Conservation (phyloP, 1,140 invertebrate genomes). For the Radopholus similis region DNA sequence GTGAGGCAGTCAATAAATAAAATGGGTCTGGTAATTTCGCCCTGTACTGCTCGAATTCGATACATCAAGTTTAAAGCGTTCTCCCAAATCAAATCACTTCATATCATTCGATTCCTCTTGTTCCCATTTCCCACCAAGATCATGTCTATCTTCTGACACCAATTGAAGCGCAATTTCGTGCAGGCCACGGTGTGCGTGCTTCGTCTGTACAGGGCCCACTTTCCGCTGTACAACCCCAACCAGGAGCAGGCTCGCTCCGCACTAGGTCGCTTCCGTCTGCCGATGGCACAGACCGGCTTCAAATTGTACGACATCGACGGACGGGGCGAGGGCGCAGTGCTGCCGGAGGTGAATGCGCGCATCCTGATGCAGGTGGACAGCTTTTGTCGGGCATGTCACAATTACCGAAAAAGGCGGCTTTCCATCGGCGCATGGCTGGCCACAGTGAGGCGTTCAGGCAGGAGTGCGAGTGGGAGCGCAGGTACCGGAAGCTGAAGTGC, state of each 20-base stretch:
- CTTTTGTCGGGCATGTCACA: background rate
- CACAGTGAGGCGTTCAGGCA: slow-evolving; percentile 40
- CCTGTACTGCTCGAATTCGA: too few species aligned
- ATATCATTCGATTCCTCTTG: background rate
- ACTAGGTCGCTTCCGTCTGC: slow-evolving; percentile 7
- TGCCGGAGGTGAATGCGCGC: slow-evolving; percentile 25
- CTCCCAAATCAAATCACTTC: too few species aligned
- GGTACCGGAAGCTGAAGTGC: slow-evolving; percentile 36
- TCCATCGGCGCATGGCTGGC: slow-evolving; percentile 24
- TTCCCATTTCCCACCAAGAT: background rate
- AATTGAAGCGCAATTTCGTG: too few species aligned
- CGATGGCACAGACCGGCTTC: slow-evolving; percentile 20
- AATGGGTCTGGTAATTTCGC: too few species aligned
- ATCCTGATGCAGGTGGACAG: slow-evolving; percentile 20
- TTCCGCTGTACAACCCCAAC: slow-evolving; percentile 36
- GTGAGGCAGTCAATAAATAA: too few species aligned
- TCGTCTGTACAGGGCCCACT: slow-evolving; percentile 30
- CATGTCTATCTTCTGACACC: background rate
- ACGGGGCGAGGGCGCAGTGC: slow-evolving; percentile 12
- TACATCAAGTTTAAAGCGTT: too few species aligned
- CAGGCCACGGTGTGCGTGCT: slow-evolving; percentile 32
- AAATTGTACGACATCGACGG: slow-evolving; percentile 44
- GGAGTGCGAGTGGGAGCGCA: slow-evolving; percentile 36
- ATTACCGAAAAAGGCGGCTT: too few species aligned
- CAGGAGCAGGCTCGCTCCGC: slow-evolving; percentile 25